A percentile compares a stretch with the other conserved stretches of the same genome.
Evolutionary conservation across 1,140 invertebrate genomes (phyloP).

Genomic region (Scaptomyza graminum): DNA sequence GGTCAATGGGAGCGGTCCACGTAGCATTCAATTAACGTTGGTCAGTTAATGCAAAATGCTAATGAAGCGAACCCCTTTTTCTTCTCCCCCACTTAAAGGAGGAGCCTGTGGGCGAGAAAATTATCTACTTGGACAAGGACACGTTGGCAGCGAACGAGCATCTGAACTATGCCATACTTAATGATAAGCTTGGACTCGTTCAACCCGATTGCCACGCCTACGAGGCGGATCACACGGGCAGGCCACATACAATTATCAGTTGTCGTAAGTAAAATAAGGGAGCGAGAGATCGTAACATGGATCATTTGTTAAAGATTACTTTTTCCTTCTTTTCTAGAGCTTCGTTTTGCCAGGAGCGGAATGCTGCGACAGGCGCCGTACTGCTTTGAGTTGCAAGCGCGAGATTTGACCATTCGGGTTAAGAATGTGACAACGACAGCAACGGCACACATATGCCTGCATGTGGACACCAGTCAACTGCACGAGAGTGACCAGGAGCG

Average conservation of each 20-base stretch:
- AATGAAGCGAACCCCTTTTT: conserved; percentile 47
- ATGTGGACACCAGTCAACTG: conserved; percentile 57
- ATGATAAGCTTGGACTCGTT: conserved; percentile 62
- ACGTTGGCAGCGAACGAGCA: conserved; percentile 69
- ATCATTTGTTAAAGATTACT: no score
- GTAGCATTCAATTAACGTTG: conserved; percentile 66
- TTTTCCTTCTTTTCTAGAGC: conserved; percentile 42
- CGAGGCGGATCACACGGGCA: conserved; percentile 78
- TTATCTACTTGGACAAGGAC: conserved; percentile 80
- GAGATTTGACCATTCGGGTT: conserved; percentile 59
- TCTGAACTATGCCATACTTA: conserved; percentile 67
- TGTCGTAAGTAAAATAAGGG: conserved; percentile 66
- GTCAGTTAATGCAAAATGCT: conserved; percentile 67
- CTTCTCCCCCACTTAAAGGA: conserved; percentile 45
- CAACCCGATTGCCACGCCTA: conserved; percentile 72
- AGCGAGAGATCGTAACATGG: no score
- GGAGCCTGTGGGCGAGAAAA: conserved; percentile 68
- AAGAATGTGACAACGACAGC: conserved; percentile 42
- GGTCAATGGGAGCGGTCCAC: conserved; percentile 40
- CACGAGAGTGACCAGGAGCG: conserved; percentile 59
- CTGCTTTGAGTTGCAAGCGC: conserved; percentile 67
- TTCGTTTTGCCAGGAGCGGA: conserved; percentile 64
- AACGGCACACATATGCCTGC: conserved; percentile 65
- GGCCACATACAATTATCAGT: conserved; percentile 74
- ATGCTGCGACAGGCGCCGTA: conserved; percentile 63